These are phyloP conservation scores for Cheilosia soror DNA, from an alignment of 2,888 invertebrate species.

Conservation along the genomic window DNA sequence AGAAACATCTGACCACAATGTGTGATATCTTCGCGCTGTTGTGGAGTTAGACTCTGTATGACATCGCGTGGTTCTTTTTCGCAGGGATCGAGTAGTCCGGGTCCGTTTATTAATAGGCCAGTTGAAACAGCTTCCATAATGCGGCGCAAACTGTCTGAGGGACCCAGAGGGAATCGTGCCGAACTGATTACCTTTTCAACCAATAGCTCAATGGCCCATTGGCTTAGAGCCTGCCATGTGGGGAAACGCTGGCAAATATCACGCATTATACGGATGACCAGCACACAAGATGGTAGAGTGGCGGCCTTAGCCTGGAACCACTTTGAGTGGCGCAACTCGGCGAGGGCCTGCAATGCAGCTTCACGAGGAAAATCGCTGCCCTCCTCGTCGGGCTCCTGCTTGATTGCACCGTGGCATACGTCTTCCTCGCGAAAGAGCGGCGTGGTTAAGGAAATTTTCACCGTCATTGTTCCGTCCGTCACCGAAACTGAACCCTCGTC, in stretches of 20 bases:
- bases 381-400: conserved; percentile 85
- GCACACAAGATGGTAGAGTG: conserved; percentile 95
- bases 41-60: conserved; percentile 90
- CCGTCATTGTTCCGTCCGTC: conserved; percentile 89
- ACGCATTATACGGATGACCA: conserved; percentile 95
- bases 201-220: conserved; percentile 97
- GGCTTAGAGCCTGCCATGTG: conserved; percentile 94
- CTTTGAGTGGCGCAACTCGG: conserved; percentile 99
- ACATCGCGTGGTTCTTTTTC: conserved; percentile 96
- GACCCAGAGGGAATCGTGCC: conserved; percentile 90
- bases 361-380: conserved; percentile 98
- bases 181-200: conserved; percentile 96
- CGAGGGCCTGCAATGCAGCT: conserved; percentile 99
- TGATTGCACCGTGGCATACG: conserved; percentile 88
- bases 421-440: conserved; percentile 93
- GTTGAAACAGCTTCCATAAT: conserved; percentile 96
- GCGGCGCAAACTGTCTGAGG: conserved; percentile 95
- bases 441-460: conserved; percentile 94
- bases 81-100: conserved; percentile 96
- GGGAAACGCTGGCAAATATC: conserved; percentile 96
- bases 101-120: conserved; percentile 93
- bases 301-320: conserved; percentile 99
- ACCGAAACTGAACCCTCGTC: conserved; percentile 93
- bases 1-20: conserved; percentile 96
- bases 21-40: conserved; percentile 96